A percentile compares a stretch with the other conserved stretches of the same genome.
Conservation (phyloP, 1,140 invertebrate species). For the Lucilia cuprina region DNA sequence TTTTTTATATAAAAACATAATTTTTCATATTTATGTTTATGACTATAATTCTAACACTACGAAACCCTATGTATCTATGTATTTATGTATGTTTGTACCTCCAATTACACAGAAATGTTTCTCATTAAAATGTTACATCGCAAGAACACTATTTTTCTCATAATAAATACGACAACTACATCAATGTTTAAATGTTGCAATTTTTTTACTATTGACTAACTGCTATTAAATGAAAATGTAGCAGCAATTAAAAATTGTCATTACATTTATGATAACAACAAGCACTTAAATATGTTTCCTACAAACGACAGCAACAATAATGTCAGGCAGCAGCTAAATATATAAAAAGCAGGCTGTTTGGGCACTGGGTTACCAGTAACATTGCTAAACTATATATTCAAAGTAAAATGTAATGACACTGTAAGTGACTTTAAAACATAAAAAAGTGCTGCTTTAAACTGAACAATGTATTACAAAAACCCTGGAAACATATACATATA, state of each 20-base stretch:
- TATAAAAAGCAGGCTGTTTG: neutral
- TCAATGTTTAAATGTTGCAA: neutral
- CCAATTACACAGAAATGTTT: neutral
- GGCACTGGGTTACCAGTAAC: neutral
- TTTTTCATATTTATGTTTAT: too few species aligned
- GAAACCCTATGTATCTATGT: too few species aligned
- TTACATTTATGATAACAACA: neutral
- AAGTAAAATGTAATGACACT: neutral
- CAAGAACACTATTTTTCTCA: neutral
- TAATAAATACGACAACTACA: neutral
- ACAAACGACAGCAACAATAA: neutral
- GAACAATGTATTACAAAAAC: neutral
- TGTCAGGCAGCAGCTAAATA: neutral
- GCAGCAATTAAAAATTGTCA: neutral
- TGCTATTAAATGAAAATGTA: neutral
- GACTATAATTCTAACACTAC: too few species aligned
- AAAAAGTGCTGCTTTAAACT: neutral
- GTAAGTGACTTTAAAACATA: neutral
- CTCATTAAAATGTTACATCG: neutral
- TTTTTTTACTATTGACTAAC: neutral
- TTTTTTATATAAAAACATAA: too few species aligned
- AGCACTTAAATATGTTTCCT: neutral
- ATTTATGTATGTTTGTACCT: too few species aligned
- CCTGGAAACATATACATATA: neutral
- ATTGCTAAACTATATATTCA: neutral